Evolutionary conservation across 2,113 vertebrate species (phyloP).

Genomic region (Corapipo altera): DNA sequence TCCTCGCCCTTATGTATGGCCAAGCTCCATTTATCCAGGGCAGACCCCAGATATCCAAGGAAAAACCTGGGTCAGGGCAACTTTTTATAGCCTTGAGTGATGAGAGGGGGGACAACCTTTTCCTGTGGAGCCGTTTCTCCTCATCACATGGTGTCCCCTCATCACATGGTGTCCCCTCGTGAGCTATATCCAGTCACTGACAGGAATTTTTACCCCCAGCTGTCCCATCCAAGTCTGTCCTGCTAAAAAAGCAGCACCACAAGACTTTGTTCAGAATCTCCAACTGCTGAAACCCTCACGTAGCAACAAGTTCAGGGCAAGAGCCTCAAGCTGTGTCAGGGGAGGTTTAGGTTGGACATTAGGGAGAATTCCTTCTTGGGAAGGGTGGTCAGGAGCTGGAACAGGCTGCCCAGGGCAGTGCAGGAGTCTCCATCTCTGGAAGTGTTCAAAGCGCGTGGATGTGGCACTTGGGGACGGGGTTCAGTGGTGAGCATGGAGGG

Average conservation of each 20-base stretch:
- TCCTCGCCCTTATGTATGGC: background rate
- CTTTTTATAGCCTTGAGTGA: background rate
- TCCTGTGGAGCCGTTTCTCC: background rate
- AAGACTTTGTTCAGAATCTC: background rate
- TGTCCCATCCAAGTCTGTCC: background rate
- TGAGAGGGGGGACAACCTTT: background rate
- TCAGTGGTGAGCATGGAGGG: background rate
- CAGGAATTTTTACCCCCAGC: background rate
- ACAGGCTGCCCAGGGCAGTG: background rate
- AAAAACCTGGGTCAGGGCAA: background rate
- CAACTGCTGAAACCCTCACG: background rate
- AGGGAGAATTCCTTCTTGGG: background rate
- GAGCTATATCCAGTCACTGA: background rate
- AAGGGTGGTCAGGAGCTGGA: background rate
- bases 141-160: background rate
- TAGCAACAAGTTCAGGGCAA: background rate
- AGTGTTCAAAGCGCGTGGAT: background rate
- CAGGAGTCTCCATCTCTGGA: background rate
- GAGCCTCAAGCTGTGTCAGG: background rate
- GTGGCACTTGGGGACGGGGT: background rate
- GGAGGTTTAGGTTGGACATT: background rate
- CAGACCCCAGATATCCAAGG: background rate
- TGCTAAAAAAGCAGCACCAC: background rate
- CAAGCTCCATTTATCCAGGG: background rate
- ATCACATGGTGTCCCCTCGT: background rate